Conservation (phyloP, 2,113 vertebrate genomes). For the Myxocyprinus asiaticus region DNA sequence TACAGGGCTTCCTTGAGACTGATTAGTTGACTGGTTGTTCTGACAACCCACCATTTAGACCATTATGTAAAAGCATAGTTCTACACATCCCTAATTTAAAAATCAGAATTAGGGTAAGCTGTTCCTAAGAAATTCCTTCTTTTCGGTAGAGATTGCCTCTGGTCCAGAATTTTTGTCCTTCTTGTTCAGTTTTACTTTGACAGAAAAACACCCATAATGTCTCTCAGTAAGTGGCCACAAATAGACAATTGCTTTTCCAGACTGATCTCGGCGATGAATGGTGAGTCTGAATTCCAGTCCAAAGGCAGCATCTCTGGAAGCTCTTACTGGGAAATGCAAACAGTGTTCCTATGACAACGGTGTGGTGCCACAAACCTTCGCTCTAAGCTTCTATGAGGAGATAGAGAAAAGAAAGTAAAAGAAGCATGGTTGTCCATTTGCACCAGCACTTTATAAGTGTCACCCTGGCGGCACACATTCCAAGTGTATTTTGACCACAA, state of each 20-base stretch:
- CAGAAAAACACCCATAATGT: conserved; percentile 63
- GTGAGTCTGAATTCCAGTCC: conserved; percentile 72
- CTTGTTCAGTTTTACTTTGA: conserved; percentile 54
- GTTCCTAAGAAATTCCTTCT: too few species aligned
- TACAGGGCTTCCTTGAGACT: too few species aligned
- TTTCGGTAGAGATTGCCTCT: too few species aligned
- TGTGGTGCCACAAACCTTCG: conserved; percentile 64
- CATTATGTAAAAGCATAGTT: too few species aligned
- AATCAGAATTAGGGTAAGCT: too few species aligned
- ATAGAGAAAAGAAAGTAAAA: conserved; percentile 33
- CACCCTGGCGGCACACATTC: conserved; percentile 23
- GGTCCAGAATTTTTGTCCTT: conserved; percentile 35
- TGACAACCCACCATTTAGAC: too few species aligned
- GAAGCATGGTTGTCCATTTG: conserved; percentile 36
- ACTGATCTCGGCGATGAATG: conserved; percentile 56
- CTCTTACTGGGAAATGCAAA: conserved; percentile 80
- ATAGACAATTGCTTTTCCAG: conserved; percentile 67
- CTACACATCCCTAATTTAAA: too few species aligned
- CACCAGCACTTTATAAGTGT: background rate
- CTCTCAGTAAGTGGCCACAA: conserved; percentile 63
- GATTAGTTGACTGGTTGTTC: too few species aligned
- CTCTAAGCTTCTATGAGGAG: conserved; percentile 46
- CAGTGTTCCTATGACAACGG: conserved; percentile 76
- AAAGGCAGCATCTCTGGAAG: conserved; percentile 67
- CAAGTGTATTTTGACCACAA: conserved; percentile 1